These are phyloP conservation scores for Ancistrus triradiatus DNA, from an alignment of 2,113 vertebrate species.

Conservation along the genomic window DNA sequence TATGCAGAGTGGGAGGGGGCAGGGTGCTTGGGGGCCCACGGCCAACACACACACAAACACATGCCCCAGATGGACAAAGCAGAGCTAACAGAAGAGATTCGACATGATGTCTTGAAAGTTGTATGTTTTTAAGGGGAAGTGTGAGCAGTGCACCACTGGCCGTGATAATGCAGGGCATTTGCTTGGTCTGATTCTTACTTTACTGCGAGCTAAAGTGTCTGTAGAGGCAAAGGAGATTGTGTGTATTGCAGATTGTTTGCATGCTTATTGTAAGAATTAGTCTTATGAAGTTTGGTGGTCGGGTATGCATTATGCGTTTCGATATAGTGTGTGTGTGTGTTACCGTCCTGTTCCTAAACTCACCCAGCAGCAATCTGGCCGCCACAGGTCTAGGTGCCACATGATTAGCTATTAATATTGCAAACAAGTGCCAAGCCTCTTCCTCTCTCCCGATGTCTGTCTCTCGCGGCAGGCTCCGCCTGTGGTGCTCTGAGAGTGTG, in stretches of 20 bases:
- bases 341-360: too few relatives aligned
- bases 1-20: slow-evolving; percentile 13
- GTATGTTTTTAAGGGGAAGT: too few relatives aligned
- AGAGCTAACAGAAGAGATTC: background rate
- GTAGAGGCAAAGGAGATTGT: too few relatives aligned
- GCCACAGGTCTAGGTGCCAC: slow-evolving; percentile 20
- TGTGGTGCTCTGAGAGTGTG: slow-evolving; percentile 41
- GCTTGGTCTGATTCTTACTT: too few relatives aligned
- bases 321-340: background rate
- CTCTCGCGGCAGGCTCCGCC: slow-evolving; percentile 48
- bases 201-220: too few relatives aligned
- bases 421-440: slow-evolving; percentile 28
- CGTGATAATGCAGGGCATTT: too few relatives aligned
- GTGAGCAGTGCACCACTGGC: too few relatives aligned
- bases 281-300: too few relatives aligned
- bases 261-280: too few relatives aligned
- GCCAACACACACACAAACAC: slow-evolving; percentile 12
- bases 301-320: too few relatives aligned
- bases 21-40: slow-evolving; percentile 8
- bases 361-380: background rate
- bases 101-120: background rate
- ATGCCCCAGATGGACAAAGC: slow-evolving; percentile 5
- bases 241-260: too few relatives aligned
- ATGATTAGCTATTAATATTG: slow-evolving; percentile 37
- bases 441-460: slow-evolving; percentile 18